These are phyloP conservation scores for Eilema caniola DNA, from an alignment of 2,888 invertebrate genomes.

Conservation along the genomic window DNA sequence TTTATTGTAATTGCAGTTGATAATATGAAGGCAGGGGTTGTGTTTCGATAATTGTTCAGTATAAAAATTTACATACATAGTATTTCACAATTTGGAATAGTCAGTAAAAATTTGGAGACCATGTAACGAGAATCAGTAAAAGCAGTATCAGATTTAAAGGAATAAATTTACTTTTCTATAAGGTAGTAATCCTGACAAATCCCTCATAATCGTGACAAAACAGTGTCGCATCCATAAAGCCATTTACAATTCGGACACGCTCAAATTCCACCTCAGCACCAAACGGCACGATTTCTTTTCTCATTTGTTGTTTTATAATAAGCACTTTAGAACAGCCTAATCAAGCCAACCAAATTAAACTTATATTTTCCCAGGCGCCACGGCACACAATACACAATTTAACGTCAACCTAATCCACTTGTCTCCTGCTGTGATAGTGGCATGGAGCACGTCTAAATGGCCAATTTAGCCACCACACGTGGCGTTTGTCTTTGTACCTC, in stretches of 20 bases:
- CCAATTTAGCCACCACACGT: conserved; percentile 52
- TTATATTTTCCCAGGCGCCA: conserved; percentile 13
- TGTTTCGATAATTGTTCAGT: conserved; percentile 5
- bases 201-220: not conserved
- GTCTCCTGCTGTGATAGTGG: conserved; percentile 28
- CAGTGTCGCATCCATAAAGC: not conserved
- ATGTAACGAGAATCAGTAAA: no score
- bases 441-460: conserved; percentile 44
- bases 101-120: no score
- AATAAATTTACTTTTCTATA: no score
- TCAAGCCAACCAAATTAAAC: not conserved
- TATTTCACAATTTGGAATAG: no score
- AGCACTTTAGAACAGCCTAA: not conserved
- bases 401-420: conserved; percentile 33
- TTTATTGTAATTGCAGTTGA: conserved; percentile 22
- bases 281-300: not conserved
- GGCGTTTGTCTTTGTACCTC: conserved; percentile 34
- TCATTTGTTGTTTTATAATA: not conserved
- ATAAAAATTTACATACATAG: no score
- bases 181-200: not conserved
- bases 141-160: no score
- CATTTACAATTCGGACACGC: not conserved
- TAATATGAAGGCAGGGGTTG: conserved; percentile 12
- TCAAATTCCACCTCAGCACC: not conserved
- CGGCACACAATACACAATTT: conserved; percentile 26